These are phyloP conservation scores for Chamaetylas fuelleborni DNA, from an alignment of 2,113 vertebrate genomes.

Conservation along the genomic window DNA sequence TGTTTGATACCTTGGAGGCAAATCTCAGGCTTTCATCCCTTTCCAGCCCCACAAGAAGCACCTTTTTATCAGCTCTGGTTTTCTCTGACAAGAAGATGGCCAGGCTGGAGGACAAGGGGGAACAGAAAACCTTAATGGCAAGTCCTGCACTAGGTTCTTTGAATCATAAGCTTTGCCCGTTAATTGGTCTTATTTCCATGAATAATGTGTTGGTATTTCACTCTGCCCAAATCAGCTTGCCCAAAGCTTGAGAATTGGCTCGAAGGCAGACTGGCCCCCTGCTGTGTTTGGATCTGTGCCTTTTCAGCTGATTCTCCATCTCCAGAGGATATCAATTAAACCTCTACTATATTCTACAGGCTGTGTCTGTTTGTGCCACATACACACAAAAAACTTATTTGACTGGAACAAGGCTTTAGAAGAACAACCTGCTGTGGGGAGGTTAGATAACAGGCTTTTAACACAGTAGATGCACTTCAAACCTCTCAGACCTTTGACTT, in stretches of 20 bases:
- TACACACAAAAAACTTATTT: conserved; percentile 55
- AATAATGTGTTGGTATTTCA: conserved; percentile 44
- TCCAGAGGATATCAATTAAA: conserved; percentile 68
- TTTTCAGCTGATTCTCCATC: conserved; percentile 54
- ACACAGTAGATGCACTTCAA: conserved; percentile 61
- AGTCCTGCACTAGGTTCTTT: background rate
- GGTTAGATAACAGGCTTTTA: conserved; percentile 64
- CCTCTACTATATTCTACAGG: conserved; percentile 32
- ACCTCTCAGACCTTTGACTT: conserved; percentile 62
- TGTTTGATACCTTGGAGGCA: background rate
- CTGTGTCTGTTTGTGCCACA: conserved; percentile 49
- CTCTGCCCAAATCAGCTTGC: conserved; percentile 37
- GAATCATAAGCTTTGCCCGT: background rate
- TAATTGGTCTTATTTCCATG: conserved; percentile 55
- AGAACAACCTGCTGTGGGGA: conserved; percentile 48
- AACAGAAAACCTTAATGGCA: background rate
- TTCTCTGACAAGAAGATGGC: background rate
- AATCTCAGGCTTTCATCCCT: background rate
- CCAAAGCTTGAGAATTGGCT: conserved; percentile 56
- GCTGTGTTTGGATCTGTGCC: conserved; percentile 47
- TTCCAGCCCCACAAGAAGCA: background rate
- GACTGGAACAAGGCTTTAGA: conserved; percentile 58
- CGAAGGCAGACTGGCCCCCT: background rate
- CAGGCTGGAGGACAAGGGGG: background rate
- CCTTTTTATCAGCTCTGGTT: background rate